A percentile compares a stretch with the other conserved stretches of the same genome.
Conservation (phyloP, 2,888 invertebrate genomes). For the Margaritifera margaritifera region DNA sequence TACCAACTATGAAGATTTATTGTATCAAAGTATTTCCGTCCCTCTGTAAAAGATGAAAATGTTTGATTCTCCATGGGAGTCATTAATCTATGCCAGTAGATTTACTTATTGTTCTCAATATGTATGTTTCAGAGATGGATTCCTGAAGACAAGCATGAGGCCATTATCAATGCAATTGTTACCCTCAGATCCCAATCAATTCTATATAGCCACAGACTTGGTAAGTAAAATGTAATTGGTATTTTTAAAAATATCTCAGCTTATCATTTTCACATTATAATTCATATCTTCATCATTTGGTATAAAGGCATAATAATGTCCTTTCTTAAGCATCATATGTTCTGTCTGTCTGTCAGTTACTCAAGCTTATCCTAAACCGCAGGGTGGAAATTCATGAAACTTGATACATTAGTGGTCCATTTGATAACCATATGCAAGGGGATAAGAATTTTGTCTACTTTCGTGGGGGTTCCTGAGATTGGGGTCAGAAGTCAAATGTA, state of each 20-base stretch:
- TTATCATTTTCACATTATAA: not conserved
- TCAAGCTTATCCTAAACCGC: too few species aligned
- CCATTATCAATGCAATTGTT: conserved; percentile 61
- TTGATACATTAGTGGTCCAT: too few species aligned
- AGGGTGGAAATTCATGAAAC: too few species aligned
- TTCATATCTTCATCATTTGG: not conserved
- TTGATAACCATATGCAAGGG: too few species aligned
- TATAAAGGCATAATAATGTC: too few species aligned
- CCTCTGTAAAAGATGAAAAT: not conserved
- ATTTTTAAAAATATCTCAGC: not conserved
- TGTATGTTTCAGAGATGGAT: conserved; percentile 16
- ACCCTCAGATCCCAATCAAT: conserved; percentile 69
- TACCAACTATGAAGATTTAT: not conserved
- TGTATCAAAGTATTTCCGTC: conserved; percentile 2
- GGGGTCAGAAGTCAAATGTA: too few species aligned
- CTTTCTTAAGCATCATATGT: too few species aligned
- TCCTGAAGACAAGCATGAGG: conserved; percentile 35
- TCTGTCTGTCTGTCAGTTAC: too few species aligned
- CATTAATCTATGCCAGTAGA: conserved; percentile 6
- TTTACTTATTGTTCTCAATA: conserved; percentile 1
- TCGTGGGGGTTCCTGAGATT: too few species aligned
- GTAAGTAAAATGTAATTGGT: conserved; percentile 44
- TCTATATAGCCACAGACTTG: conserved; percentile 67
- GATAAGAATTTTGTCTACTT: too few species aligned
- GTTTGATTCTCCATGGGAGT: not conserved